phyloP scores from a whole-genome alignment of 2,888 invertebrate species.

The Calephelis perditalis region DNA sequence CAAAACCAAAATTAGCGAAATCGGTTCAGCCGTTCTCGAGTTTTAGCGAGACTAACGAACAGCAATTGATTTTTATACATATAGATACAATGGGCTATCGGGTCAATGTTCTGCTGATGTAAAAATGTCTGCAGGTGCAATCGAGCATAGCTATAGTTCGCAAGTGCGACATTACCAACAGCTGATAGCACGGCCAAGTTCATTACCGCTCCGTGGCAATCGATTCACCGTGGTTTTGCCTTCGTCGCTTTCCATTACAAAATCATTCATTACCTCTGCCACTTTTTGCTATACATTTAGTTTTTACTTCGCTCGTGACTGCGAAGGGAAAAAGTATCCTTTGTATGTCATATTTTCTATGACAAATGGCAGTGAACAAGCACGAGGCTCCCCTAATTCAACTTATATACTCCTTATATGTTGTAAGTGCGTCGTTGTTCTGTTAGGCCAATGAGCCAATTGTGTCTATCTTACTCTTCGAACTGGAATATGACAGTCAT shows the following conservation, averaged over 20 bases:
- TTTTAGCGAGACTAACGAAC: too few species aligned
- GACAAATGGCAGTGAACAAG: too few species aligned
- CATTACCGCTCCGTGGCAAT: conserved; percentile 67
- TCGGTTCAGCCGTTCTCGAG: too few species aligned
- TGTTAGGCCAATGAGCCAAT: too few species aligned
- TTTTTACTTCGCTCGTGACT: conserved; percentile 8
- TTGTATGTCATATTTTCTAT: background rate
- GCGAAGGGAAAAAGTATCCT: background rate
- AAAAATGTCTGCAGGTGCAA: conserved; percentile 33
- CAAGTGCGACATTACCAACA: conserved; percentile 48
- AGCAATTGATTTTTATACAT: too few species aligned
- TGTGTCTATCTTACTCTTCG: too few species aligned
- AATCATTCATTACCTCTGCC: conserved; percentile 42
- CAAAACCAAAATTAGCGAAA: too few species aligned
- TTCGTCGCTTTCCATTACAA: conserved; percentile 52
- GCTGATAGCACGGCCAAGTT: conserved; percentile 71
- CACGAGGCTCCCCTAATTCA: too few species aligned
- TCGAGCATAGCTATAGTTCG: conserved; percentile 23
- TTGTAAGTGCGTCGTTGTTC: too few species aligned
- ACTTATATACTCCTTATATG: too few species aligned
- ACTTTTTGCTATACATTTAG: conserved; percentile 22
- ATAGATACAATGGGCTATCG: background rate
- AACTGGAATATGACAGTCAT: too few species aligned
- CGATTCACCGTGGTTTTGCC: conserved; percentile 59
- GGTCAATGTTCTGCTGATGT: conserved; percentile 13